phyloP scores from a whole-genome alignment of 1,140 invertebrate species.

The Brachionus plicatilis region DNA sequence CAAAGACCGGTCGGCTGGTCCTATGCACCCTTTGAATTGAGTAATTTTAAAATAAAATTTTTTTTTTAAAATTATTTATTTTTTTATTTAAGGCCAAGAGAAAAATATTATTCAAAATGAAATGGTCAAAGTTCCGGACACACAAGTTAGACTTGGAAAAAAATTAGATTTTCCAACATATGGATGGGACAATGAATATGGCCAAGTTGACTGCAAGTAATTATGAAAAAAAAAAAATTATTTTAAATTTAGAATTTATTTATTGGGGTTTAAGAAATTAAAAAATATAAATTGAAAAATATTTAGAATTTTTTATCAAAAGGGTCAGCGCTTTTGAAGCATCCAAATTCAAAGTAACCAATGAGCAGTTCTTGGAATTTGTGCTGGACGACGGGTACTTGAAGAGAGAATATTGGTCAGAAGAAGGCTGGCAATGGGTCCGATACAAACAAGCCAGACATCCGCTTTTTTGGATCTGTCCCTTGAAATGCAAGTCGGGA shows the following conservation, averaged over 20 bases:
- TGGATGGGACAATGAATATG: constrained; percentile 57
- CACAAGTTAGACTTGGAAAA: constrained; percentile 50
- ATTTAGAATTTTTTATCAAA: background rate
- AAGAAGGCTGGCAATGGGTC: constrained; percentile 53
- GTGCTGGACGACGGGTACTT: constrained; percentile 50
- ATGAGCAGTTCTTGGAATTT: constrained; percentile 52
- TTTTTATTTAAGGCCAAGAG: background rate
- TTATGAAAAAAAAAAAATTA: constrained; percentile 5
- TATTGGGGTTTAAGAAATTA: no score
- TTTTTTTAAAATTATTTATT: background rate
- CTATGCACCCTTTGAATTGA: constrained; percentile 48
- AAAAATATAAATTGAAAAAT: background rate
- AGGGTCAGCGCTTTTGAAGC: constrained; percentile 53
- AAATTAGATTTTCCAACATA: constrained; percentile 51
- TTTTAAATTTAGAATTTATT: no score
- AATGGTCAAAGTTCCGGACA: constrained; percentile 44
- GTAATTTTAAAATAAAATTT: constrained; percentile 41
- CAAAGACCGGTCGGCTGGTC: constrained; percentile 47
- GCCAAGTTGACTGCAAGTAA: constrained; percentile 47
- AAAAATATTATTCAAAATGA: constrained; percentile 44
- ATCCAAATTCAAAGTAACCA: constrained; percentile 50
- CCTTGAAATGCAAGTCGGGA: constrained; percentile 48
- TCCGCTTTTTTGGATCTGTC: constrained; percentile 54
- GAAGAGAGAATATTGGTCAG: constrained; percentile 47
- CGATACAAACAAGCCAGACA: constrained; percentile 48